Evolutionary conservation across 2,888 invertebrate genomes (phyloP).

Genomic region (Watsonalla cultraria): DNA sequence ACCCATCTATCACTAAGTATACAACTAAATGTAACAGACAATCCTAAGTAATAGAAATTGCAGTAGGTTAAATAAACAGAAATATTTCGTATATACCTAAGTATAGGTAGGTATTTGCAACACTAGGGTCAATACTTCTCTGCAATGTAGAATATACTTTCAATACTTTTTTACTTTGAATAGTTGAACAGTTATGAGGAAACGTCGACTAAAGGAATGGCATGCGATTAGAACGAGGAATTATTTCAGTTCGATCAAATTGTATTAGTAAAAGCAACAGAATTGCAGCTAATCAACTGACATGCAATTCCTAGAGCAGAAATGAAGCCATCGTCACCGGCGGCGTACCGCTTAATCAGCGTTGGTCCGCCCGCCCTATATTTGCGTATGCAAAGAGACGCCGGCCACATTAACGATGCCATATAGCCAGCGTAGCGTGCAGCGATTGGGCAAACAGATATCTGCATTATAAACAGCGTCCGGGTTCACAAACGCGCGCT

Average conservation of each 20-base stretch:
- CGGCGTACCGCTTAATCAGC: conserved; percentile 75
- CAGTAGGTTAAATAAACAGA: no score
- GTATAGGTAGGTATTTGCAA: no score
- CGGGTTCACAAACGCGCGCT: conserved; percentile 75
- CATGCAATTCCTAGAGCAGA: conserved; percentile 56
- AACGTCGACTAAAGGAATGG: no score
- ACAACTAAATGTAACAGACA: no score
- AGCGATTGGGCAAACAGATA: conserved; percentile 79
- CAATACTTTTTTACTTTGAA: no score
- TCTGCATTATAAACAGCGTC: conserved; percentile 79
- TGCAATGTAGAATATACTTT: no score
- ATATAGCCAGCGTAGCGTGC: conserved; percentile 78
- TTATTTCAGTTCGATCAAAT: neutral
- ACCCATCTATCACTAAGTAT: no score
- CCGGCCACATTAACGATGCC: conserved; percentile 77
- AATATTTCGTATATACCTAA: no score
- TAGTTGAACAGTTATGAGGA: no score
- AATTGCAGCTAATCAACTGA: conserved; percentile 60
- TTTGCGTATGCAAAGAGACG: conserved; percentile 79
- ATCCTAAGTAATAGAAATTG: no score
- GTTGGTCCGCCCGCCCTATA: conserved; percentile 73
- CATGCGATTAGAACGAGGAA: no score
- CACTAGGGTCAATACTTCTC: no score
- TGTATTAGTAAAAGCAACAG: conserved; percentile 15
- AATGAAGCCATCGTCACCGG: conserved; percentile 61